phyloP scores from a whole-genome alignment of 2,888 invertebrate species.

The Priocnemis perturbator region DNA sequence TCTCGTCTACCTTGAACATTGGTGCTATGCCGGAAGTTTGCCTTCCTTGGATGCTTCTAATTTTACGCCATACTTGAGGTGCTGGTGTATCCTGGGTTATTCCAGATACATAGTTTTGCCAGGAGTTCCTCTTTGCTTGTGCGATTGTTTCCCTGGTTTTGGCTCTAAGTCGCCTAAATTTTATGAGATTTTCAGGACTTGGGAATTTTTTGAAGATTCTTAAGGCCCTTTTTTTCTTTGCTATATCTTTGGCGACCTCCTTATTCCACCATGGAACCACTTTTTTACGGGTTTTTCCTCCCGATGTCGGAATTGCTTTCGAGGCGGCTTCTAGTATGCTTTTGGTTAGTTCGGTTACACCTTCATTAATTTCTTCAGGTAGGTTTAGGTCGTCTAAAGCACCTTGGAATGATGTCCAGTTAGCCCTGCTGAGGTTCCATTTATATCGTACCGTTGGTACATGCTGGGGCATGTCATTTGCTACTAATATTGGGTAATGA shows the following conservation, averaged over 20 bases:
- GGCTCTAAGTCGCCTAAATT: background rate
- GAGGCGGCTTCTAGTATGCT: background rate
- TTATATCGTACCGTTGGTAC: background rate
- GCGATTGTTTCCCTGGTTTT: background rate
- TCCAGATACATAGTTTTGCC: background rate
- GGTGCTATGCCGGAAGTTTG: background rate
- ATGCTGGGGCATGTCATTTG: background rate
- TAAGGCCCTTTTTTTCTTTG: background rate
- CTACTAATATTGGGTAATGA: background rate
- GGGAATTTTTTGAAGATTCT: background rate
- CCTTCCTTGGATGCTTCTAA: background rate
- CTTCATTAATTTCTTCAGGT: background rate
- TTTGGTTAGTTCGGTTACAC: background rate
- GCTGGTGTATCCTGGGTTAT: background rate
- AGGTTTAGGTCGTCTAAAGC: background rate
- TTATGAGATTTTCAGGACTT: background rate
- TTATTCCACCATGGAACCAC: background rate
- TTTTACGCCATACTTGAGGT: background rate
- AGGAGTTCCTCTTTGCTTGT: background rate
- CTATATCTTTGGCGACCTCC: background rate
- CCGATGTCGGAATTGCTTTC: background rate
- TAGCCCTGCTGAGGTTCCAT: background rate
- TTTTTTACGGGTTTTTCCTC: background rate
- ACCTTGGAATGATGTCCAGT: background rate
- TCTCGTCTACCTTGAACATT: background rate